A percentile compares a stretch with the other conserved stretches of the same genome.
Evolutionary conservation across 2,888 invertebrate genomes (phyloP).

Genomic region (Mimas tiliae): DNA sequence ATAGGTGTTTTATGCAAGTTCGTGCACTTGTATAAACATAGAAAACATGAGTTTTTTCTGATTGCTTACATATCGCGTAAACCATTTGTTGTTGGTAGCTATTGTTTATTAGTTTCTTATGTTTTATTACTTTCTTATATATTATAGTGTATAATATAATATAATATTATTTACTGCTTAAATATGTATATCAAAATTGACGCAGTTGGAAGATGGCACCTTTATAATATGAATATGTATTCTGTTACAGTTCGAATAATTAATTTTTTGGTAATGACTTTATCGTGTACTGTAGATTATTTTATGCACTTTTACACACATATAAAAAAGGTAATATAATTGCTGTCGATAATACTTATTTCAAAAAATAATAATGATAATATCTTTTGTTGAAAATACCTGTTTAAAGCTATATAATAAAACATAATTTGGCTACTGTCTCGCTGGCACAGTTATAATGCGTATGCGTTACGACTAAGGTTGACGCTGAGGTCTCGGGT

Average conservation of each 20-base stretch:
- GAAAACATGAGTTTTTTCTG: constrained; percentile 29
- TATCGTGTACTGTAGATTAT: background rate
- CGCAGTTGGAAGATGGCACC: background rate
- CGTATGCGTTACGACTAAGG: too few species aligned
- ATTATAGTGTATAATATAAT: background rate
- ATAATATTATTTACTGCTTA: background rate
- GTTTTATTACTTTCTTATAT: too few species aligned
- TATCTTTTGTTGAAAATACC: too few species aligned
- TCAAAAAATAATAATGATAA: background rate
- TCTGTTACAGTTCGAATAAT: background rate
- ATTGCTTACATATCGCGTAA: background rate
- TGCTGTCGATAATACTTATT: background rate
- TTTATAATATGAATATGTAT: background rate
- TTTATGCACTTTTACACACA: background rate
- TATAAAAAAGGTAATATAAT: background rate
- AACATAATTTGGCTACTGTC: too few species aligned
- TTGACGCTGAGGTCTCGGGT: too few species aligned
- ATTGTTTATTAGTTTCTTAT: background rate
- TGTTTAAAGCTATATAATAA: too few species aligned
- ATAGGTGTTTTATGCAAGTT: constrained; percentile 44
- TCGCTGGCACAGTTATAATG: too few species aligned
- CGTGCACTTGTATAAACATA: constrained; percentile 56
- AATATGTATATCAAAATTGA: background rate
- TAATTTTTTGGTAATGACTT: constrained; percentile 7
- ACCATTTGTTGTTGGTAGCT: background rate